phyloP scores from a whole-genome alignment of 2,113 vertebrate genomes.

The Hylia prasina region DNA sequence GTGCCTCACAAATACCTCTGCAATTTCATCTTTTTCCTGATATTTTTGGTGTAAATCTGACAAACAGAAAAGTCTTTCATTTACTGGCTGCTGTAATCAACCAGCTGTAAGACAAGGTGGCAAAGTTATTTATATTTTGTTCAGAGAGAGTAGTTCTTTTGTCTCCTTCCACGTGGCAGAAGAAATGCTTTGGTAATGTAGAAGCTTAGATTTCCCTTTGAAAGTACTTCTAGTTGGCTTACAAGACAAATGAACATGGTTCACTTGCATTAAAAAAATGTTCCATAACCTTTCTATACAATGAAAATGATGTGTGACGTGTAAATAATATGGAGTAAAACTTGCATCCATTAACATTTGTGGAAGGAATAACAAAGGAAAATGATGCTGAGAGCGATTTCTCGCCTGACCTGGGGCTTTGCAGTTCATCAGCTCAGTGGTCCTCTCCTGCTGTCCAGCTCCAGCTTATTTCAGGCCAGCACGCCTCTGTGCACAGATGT shows the following conservation, averaged over 20 bases:
- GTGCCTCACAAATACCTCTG: not conserved
- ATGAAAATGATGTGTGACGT: not conserved
- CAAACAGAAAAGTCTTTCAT: not conserved
- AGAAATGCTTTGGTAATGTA: not conserved
- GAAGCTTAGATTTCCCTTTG: slow-evolving; percentile 2
- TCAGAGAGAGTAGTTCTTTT: slow-evolving; percentile 1
- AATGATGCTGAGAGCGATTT: not conserved
- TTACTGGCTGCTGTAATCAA: slow-evolving; percentile 14
- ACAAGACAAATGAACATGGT: not conserved
- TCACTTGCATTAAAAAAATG: not conserved
- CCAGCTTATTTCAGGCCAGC: not conserved
- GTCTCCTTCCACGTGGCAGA: not conserved
- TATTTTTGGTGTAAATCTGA: not conserved
- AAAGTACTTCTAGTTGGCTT: not conserved
- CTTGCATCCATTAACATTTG: not conserved
- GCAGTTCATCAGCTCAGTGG: not conserved
- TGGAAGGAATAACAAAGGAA: not conserved
- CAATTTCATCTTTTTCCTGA: not conserved
- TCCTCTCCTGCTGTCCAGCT: not conserved
- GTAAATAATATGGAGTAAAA: not conserved
- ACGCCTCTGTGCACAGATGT: not conserved
- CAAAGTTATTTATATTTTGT: slow-evolving; percentile 34
- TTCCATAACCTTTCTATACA: not conserved
- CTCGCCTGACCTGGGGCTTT: not conserved
- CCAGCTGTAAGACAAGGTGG: not conserved